Conservation (phyloP, 2,888 invertebrate species). For the Hecatera dysodea region DNA sequence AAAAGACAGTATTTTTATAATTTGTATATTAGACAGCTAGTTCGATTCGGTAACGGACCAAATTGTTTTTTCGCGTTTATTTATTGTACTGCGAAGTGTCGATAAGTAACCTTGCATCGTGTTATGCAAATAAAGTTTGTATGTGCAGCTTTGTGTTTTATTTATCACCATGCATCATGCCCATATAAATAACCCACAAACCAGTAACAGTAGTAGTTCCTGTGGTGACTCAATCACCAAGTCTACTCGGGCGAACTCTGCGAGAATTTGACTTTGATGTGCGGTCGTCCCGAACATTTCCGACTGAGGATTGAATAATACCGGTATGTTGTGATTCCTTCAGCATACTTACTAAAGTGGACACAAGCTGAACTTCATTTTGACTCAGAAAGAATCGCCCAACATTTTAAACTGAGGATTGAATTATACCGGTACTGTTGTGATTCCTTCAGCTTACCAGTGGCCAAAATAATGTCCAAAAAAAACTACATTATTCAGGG, state of each 20-base stretch:
- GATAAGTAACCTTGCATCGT: slow-evolving; percentile 70
- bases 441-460: too few species aligned
- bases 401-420: not conserved
- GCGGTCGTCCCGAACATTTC: not conserved
- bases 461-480: too few species aligned
- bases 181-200: too few species aligned
- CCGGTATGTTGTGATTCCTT: too few species aligned
- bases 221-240: not conserved
- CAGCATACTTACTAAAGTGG: too few species aligned
- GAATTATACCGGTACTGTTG: too few species aligned
- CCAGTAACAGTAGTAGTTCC: too few species aligned
- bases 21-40: slow-evolving; percentile 61
- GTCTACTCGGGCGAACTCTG: not conserved
- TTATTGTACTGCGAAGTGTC: slow-evolving; percentile 72
- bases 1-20: slow-evolving; percentile 60
- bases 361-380: too few species aligned
- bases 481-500: too few species aligned
- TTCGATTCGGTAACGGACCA: slow-evolving; percentile 66
- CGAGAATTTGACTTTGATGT: not conserved
- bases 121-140: slow-evolving; percentile 84
- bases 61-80: slow-evolving; percentile 68
- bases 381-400: too few species aligned
- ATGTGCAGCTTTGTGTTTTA: slow-evolving; percentile 71
- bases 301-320: too few species aligned
- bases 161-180: slow-evolving; percentile 32